Evolutionary conservation across 2,888 invertebrate genomes (phyloP).

Genomic region (Lithophane leautieri): DNA sequence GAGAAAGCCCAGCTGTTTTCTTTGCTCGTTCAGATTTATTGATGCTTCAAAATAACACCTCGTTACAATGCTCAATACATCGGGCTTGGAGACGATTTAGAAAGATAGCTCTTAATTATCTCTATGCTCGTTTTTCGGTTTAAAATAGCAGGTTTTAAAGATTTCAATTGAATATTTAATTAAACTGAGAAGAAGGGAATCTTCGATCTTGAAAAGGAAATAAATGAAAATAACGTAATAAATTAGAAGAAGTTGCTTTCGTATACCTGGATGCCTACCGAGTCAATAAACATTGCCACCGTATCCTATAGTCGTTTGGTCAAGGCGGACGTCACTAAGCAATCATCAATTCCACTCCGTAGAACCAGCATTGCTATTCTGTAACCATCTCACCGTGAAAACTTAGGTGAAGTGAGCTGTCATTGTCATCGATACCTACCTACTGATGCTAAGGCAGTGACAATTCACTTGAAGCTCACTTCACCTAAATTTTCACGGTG

Average conservation of each 20-base stretch:
- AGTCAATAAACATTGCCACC: background rate
- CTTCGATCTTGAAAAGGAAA: background rate
- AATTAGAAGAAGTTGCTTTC: background rate
- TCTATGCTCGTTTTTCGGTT: slow-evolving; percentile 27
- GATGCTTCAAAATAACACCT: slow-evolving; percentile 56
- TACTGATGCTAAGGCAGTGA: too few relatives aligned
- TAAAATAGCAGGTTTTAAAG: slow-evolving; percentile 13
- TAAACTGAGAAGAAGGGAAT: background rate
- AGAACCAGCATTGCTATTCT: too few relatives aligned
- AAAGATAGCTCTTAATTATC: slow-evolving; percentile 47
- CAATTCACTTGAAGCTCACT: too few relatives aligned
- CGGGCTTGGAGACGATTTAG: slow-evolving; percentile 37
- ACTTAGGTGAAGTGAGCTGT: too few relatives aligned
- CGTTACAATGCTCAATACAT: slow-evolving; percentile 46
- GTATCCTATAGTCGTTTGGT: background rate
- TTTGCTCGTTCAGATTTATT: slow-evolving; percentile 46
- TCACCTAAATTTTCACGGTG: too few relatives aligned
- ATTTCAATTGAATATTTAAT: background rate
- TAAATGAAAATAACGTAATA: background rate
- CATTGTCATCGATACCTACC: too few relatives aligned
- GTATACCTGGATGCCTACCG: background rate
- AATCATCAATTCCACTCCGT: background rate
- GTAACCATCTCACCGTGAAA: too few relatives aligned
- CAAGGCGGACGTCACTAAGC: background rate
- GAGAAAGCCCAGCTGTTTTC: slow-evolving; percentile 41